Evolutionary conservation across 2,113 vertebrate genomes (phyloP).

Genomic region (Tachycineta bicolor): DNA sequence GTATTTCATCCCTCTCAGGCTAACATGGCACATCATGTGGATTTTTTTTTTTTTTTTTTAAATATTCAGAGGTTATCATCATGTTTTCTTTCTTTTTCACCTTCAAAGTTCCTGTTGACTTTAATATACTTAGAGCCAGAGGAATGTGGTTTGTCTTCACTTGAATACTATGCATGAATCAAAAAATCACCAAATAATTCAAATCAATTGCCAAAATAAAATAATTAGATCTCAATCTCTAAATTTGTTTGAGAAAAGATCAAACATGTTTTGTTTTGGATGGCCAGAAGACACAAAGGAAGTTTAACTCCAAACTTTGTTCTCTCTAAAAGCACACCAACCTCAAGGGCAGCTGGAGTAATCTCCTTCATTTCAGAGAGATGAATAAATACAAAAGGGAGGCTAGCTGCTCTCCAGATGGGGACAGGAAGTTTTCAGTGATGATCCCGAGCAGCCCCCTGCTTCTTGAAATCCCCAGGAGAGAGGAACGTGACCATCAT

Average conservation of each 20-base stretch:
- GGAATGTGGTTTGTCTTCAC: background rate
- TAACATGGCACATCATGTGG: background rate
- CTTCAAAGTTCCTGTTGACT: background rate
- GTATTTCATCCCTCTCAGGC: background rate
- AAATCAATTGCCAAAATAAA: background rate
- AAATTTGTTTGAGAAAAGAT: background rate
- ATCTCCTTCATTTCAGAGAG: slow-evolving; percentile 10
- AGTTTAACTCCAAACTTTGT: background rate
- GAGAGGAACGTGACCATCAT: background rate
- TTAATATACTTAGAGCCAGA: background rate
- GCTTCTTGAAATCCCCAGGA: background rate
- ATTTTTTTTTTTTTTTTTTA: background rate
- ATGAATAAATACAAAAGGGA: slow-evolving; percentile 29
- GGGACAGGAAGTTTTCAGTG: background rate
- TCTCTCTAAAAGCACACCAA: background rate
- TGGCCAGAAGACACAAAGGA: background rate
- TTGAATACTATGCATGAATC: background rate
- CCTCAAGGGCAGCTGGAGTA: slow-evolving; percentile 12
- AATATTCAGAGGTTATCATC: background rate
- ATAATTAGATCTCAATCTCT: background rate
- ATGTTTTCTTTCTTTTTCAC: background rate
- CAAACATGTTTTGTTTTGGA: background rate
- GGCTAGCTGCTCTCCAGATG: slow-evolving; percentile 47
- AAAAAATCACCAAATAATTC: background rate
- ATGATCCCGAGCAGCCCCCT: background rate